phyloP scores from a whole-genome alignment of 2,113 vertebrate genomes.

The Clarias gariepinus region DNA sequence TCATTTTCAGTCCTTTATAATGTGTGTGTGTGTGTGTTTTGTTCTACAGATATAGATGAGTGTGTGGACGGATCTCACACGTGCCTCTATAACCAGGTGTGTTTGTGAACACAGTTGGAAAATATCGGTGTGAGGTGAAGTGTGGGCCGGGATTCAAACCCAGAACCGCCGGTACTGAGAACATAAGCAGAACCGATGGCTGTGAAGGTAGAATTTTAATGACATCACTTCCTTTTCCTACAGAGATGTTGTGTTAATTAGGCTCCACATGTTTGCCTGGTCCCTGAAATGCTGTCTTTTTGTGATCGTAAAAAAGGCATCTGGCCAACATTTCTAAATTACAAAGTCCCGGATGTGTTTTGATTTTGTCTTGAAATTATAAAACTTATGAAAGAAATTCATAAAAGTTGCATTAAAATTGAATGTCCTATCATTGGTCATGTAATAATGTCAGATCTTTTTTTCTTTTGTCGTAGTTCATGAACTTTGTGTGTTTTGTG shows the following conservation, averaged over 20 bases:
- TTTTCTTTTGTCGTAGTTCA: too few species aligned
- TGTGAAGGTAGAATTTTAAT: constrained; percentile 73
- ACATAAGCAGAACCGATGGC: constrained; percentile 28
- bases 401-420: too few species aligned
- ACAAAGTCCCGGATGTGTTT: too few species aligned
- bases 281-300: not conserved
- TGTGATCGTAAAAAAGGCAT: not conserved
- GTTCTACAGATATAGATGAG: constrained; percentile 78
- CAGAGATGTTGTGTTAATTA: not conserved
- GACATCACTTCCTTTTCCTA: not conserved
- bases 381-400: too few species aligned
- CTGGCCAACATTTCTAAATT: too few species aligned
- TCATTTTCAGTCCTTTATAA: not conserved
- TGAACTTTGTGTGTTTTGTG: too few species aligned
- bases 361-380: too few species aligned
- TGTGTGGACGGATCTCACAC: constrained; percentile 71
- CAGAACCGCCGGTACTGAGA: constrained; percentile 65
- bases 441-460: too few species aligned
- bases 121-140: constrained; percentile 76
- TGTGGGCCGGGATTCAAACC: constrained; percentile 79
- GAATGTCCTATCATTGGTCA: too few species aligned
- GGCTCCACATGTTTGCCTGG: not conserved
- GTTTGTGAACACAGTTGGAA: constrained; percentile 78
- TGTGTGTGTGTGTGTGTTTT: not conserved
- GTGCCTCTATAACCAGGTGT: constrained; percentile 77